These are phyloP conservation scores for Crepidodera aurea DNA, from an alignment of 2,888 invertebrate species.

Conservation along the genomic window DNA sequence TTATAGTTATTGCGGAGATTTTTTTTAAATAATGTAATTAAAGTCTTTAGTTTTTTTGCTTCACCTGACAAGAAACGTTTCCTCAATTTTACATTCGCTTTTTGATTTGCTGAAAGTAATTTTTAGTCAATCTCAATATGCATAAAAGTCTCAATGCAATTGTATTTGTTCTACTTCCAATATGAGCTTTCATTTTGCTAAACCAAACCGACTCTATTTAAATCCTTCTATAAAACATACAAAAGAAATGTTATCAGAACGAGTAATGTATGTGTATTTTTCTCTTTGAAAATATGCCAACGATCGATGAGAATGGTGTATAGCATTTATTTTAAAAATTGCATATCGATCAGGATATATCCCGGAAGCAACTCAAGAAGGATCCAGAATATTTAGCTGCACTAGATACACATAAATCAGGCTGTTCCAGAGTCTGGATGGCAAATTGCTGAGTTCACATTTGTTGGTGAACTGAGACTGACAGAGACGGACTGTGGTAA, in stretches of 20 bases:
- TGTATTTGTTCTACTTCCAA: background rate
- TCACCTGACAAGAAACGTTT: too few relatives aligned
- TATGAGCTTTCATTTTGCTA: slow-evolving; percentile 2
- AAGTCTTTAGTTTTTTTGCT: too few relatives aligned
- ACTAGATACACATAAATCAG: slow-evolving; percentile 58
- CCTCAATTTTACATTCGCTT: too few relatives aligned
- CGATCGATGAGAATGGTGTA: slow-evolving; percentile 37
- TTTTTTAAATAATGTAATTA: too few relatives aligned
- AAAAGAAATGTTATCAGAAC: slow-evolving; percentile 12
- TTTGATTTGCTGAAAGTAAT: too few relatives aligned
- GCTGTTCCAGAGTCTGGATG: slow-evolving; percentile 50
- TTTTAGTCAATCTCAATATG: too few relatives aligned
- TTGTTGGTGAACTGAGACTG: slow-evolving; percentile 48
- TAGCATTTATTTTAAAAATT: slow-evolving; percentile 43
- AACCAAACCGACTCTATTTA: background rate
- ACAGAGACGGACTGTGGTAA: slow-evolving; percentile 32
- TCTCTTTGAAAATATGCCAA: slow-evolving; percentile 35
- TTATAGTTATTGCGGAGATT: too few relatives aligned
- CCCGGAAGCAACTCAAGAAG: slow-evolving; percentile 52
- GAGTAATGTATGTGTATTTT: slow-evolving; percentile 17
- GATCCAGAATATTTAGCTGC: slow-evolving; percentile 58
- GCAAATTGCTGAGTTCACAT: slow-evolving; percentile 58
- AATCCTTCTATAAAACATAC: background rate
- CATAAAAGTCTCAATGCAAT: background rate
- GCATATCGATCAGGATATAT: slow-evolving; percentile 50